These are phyloP conservation scores for Pandemis corylana DNA, from an alignment of 2,888 invertebrate species.

Conservation along the genomic window DNA sequence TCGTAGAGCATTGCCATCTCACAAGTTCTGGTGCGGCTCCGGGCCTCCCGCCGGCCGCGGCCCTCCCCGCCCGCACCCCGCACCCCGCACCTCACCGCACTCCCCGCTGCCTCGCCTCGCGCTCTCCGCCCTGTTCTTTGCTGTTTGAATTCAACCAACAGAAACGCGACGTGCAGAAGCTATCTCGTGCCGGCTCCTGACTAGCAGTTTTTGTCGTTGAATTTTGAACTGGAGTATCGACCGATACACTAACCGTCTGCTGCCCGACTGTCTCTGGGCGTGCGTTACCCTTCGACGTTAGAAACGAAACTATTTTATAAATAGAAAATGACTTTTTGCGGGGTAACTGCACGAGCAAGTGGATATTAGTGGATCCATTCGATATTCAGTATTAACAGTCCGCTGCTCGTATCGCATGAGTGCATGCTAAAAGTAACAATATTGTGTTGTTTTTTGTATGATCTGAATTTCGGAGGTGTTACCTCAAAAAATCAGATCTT, in stretches of 20 bases:
- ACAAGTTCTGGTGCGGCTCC: slow-evolving; percentile 82
- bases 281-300: not conserved
- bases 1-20: slow-evolving; percentile 85
- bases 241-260: slow-evolving; percentile 31
- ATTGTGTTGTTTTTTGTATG: slow-evolving; percentile 38
- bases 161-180: slow-evolving; percentile 36
- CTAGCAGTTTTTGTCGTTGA: slow-evolving; percentile 44
- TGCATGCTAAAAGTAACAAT: slow-evolving; percentile 45
- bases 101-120: slow-evolving; percentile 57
- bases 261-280: slow-evolving; percentile 3
- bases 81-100: slow-evolving; percentile 51
- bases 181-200: slow-evolving; percentile 24
- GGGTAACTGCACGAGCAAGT: not conserved
- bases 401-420: slow-evolving; percentile 47
- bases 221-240: slow-evolving; percentile 41
- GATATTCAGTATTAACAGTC: slow-evolving; percentile 43
- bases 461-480: slow-evolving; percentile 12
- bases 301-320: not conserved
- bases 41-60: slow-evolving; percentile 47
- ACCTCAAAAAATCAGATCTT: slow-evolving; percentile 7
- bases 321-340: not conserved
- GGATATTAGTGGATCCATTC: slow-evolving; percentile 48
- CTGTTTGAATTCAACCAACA: slow-evolving; percentile 43
- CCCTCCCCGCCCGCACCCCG: slow-evolving; percentile 46
- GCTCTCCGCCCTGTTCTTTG: slow-evolving; percentile 48